These are phyloP conservation scores for Drosophila quadrilineata DNA, from an alignment of 1,140 invertebrate genomes.

Conservation along the genomic window DNA sequence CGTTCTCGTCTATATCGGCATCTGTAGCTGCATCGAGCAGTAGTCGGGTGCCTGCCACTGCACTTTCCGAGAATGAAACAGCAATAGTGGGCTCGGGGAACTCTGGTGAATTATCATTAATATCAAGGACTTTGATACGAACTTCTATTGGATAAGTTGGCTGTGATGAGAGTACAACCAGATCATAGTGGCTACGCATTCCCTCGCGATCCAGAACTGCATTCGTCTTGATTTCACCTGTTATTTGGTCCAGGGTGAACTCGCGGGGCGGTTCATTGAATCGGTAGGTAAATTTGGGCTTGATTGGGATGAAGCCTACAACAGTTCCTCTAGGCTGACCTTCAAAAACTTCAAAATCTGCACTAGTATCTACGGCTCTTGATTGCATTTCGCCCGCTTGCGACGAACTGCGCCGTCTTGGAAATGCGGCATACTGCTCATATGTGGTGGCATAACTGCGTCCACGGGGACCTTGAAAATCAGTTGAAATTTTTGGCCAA, in stretches of 20 bases:
- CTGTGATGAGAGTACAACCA: slow-evolving; percentile 94
- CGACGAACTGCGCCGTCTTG: slow-evolving; percentile 67
- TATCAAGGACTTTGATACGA: slow-evolving; percentile 90
- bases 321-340: slow-evolving; percentile 90
- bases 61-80: slow-evolving; percentile 94
- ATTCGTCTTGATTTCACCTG: slow-evolving; percentile 91
- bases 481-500: slow-evolving; percentile 1
- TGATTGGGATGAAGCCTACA: slow-evolving; percentile 92
- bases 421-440: slow-evolving; percentile 70
- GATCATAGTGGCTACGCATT: slow-evolving; percentile 91
- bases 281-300: slow-evolving; percentile 93
- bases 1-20: slow-evolving; percentile 91
- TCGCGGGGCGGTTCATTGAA: slow-evolving; percentile 94
- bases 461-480: slow-evolving; percentile 52
- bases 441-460: slow-evolving; percentile 69
- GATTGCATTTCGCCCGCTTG: slow-evolving; percentile 89
- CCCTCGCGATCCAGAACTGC: slow-evolving; percentile 91
- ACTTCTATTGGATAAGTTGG: slow-evolving; percentile 97
- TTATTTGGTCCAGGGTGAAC: slow-evolving; percentile 89
- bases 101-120: slow-evolving; percentile 94
- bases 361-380: slow-evolving; percentile 91
- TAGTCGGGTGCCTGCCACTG: slow-evolving; percentile 91
- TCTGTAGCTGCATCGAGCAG: slow-evolving; percentile 94
- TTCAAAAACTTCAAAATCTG: slow-evolving; percentile 92
- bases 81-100: slow-evolving; percentile 94